These are phyloP conservation scores for Spialia ferax DNA, from an alignment of 2,888 invertebrate species.

Conservation along the genomic window DNA sequence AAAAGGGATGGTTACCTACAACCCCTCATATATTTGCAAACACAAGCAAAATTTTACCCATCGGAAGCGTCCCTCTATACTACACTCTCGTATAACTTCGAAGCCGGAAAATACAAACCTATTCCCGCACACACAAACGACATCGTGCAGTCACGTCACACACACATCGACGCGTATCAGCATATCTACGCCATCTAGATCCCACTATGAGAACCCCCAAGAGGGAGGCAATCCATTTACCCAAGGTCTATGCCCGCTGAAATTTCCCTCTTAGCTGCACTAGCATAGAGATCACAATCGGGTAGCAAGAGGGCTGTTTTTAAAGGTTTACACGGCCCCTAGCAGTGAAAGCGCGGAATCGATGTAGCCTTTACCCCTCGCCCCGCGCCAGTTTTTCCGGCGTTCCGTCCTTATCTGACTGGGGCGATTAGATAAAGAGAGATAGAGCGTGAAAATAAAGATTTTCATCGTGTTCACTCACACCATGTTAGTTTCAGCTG, in stretches of 20 bases:
- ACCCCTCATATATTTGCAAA: slow-evolving; percentile 85
- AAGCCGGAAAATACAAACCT: slow-evolving; percentile 76
- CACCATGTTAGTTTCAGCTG: slow-evolving; percentile 74
- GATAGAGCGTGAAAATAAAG: slow-evolving; percentile 87
- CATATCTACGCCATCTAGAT: slow-evolving; percentile 87
- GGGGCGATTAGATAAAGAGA: slow-evolving; percentile 86
- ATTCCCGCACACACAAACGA: slow-evolving; percentile 62
- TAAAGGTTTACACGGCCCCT: slow-evolving; percentile 87
- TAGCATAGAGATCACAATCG: slow-evolving; percentile 83
- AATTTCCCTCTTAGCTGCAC: slow-evolving; percentile 76
- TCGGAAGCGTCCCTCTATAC: slow-evolving; percentile 76
- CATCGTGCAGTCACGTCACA: slow-evolving; percentile 59
- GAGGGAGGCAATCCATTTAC: slow-evolving; percentile 87
- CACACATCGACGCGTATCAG: slow-evolving; percentile 80
- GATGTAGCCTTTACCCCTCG: slow-evolving; percentile 86
- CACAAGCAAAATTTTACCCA: slow-evolving; percentile 84
- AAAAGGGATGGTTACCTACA: slow-evolving; percentile 75
- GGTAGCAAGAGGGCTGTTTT: slow-evolving; percentile 80
- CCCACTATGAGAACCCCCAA: slow-evolving; percentile 85
- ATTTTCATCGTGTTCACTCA: slow-evolving; percentile 87
- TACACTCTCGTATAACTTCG: slow-evolving; percentile 73
- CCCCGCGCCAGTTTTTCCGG: slow-evolving; percentile 86
- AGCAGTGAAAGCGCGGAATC: slow-evolving; percentile 87
- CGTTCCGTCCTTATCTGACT: slow-evolving; percentile 85
- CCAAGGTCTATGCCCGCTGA: slow-evolving; percentile 65